Base-by-base conservation (phyloP, 1,140 invertebrate species). In the Paraescarpia echinospica region DNA sequence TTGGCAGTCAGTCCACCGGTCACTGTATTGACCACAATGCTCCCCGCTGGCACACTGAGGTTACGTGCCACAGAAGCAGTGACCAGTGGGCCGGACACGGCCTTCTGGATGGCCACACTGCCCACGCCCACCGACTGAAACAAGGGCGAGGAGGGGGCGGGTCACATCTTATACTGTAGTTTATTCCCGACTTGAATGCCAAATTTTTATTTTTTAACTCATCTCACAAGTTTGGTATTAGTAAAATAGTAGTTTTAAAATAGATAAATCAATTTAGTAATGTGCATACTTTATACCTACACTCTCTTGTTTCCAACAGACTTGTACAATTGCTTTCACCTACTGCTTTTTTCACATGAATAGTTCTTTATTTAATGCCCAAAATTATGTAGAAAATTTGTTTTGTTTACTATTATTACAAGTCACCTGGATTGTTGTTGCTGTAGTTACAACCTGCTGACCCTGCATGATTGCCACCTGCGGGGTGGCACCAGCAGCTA, bases 11-110 rank as follows among this genome's bases (percentile, higher is more conserved):
- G 90, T 48, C 94, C 89, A 90, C 94, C 93, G 92, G 93, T 93
- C 91, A 94, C 93, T 88, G 94, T 93, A 93, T 94, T 95, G 92
- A 94, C 94, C 22, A 95, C 93, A 94, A 95, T 95, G 93, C 94
- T 94, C 94, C 94, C 95, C 90, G 94, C 92, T 89, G 94, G 91
- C 59, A 94, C 93, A 35, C 92, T 94, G 51, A 94, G 93, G 27
- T 94, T 94, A 31, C 95, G 93, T 5, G 95, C 93, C 27, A 95
- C 93, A 33, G 95, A 94, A 33, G 94, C 94, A 92, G 95, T 93
- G 92, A 95, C 92, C 89, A 92, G 93, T 93, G 93, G 91, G 77
- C 93, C 34, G 77, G 92, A 77, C 92, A 90, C 94, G 94, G 59
- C 93, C 93, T 89, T 94, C 93, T 92, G 93, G 14, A 91, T 95